A percentile compares a stretch with the other conserved stretches of the same genome.
Evolutionary conservation across 1,140 invertebrate species (phyloP).

Genomic region (Bombus pascuorum): DNA sequence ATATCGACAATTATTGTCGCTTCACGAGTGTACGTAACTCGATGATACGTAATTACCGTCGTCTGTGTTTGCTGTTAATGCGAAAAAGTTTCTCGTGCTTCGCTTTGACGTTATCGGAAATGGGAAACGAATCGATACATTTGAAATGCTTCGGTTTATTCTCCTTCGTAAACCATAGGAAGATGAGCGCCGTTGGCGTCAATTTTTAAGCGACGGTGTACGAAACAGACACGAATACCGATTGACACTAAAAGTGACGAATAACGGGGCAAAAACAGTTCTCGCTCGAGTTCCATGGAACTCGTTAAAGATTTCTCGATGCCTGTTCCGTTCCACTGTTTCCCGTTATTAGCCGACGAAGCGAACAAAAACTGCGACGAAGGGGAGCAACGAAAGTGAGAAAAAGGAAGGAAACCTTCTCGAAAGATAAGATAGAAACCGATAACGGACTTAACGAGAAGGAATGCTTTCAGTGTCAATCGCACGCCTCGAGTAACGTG

Average conservation of each 20-base stretch:
- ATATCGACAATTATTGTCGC: not conserved
- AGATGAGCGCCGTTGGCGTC: not conserved
- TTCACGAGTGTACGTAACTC: not conserved
- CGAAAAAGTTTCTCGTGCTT: no score
- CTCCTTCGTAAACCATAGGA: not conserved
- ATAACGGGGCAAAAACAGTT: conserved; percentile 35
- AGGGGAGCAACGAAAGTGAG: conserved; percentile 34
- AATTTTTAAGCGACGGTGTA: not conserved
- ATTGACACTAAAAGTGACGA: conserved; percentile 46
- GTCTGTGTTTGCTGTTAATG: no score
- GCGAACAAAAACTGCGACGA: conserved; percentile 18
- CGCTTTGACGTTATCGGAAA: not conserved
- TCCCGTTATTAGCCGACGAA: conserved; percentile 35
- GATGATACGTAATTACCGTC: not conserved
- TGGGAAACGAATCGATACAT: not conserved
- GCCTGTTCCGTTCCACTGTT: not conserved
- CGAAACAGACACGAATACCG: not conserved
- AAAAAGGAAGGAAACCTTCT: conserved; percentile 2
- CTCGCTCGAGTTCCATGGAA: not conserved
- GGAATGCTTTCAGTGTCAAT: conserved; percentile 20
- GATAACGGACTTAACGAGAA: not conserved
- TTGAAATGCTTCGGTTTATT: no score
- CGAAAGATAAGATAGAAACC: not conserved
- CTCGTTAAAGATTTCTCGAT: conserved; percentile 35
- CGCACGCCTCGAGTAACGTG: not conserved